Percentiles rank a stretch among this genome's conserved stretches.
Conservation (phyloP, 1,140 invertebrate species). For the Ceratina japonica region DNA sequence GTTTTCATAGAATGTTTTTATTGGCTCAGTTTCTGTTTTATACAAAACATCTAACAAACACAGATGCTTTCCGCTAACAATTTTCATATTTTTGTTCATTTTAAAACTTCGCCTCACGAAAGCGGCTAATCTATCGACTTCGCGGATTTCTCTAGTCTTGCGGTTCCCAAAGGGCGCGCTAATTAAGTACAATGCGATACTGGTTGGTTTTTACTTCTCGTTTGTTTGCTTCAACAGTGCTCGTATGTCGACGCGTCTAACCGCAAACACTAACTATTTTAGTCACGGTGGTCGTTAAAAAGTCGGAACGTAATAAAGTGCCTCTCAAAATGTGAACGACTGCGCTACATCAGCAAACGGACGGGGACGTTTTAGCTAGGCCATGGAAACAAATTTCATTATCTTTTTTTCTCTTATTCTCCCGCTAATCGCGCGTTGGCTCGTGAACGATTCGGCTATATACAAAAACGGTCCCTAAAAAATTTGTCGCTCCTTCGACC, state of each 20-base stretch:
- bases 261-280: slow-evolving; percentile 21
- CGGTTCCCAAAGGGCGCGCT: slow-evolving; percentile 51
- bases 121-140: slow-evolving; percentile 67
- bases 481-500: slow-evolving; percentile 23
- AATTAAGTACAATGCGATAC: slow-evolving; percentile 51
- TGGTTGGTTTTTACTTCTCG: slow-evolving; percentile 16
- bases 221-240: slow-evolving; percentile 53
- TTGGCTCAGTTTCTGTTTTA: slow-evolving; percentile 67
- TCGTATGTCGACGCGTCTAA: slow-evolving; percentile 52
- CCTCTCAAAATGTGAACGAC: slow-evolving; percentile 28
- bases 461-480: slow-evolving; percentile 51
- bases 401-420: slow-evolving; percentile 10
- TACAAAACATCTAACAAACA: slow-evolving; percentile 72
- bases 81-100: slow-evolving; percentile 20
- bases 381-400: slow-evolving; percentile 52
- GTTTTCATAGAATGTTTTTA: slow-evolving; percentile 61
- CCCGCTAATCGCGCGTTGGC: background rate
- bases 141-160: slow-evolving; percentile 57
- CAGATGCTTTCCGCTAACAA: slow-evolving; percentile 62
- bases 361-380: slow-evolving; percentile 56
- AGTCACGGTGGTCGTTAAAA: slow-evolving; percentile 35
- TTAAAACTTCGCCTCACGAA: slow-evolving; percentile 58
- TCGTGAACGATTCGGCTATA: slow-evolving; percentile 54
- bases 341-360: slow-evolving; percentile 57
- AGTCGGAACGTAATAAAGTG: slow-evolving; percentile 54